Evolutionary conservation across 37 sponge, comb jelly and placozoan species (phyloP).

Genomic region (Chondrilla cf. caribensis): DNA sequence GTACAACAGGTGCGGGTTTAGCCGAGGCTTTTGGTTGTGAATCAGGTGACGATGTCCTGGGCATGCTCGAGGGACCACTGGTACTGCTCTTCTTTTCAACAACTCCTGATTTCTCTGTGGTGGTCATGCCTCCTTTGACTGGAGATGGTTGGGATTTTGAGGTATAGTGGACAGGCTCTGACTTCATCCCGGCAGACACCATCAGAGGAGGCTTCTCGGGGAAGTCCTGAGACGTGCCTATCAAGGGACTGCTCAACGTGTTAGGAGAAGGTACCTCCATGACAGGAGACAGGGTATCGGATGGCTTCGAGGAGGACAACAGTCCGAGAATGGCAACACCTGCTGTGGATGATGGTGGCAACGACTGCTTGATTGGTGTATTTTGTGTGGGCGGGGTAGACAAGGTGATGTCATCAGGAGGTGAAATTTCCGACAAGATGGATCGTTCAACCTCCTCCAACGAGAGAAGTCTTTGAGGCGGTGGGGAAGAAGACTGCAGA

Average conservation of each 20-base stretch:
- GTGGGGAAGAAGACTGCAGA: neutral
- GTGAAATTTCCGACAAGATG: too few species aligned
- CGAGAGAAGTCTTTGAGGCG: neutral
- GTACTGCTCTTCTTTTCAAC: too few species aligned
- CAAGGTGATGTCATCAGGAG: too few species aligned
- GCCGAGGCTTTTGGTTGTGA: too few species aligned
- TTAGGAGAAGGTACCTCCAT: neutral
- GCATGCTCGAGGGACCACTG: too few species aligned
- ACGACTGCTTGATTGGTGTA: too few species aligned
- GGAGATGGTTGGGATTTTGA: neutral
- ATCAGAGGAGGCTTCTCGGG: constrained; percentile 22
- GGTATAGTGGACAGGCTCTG: neutral
- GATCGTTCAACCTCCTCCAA: constrained; percentile 7
- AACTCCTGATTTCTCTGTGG: too few species aligned
- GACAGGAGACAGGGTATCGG: neutral
- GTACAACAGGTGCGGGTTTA: too few species aligned
- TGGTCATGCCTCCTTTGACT: too few species aligned
- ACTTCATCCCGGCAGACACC: constrained; percentile 23
- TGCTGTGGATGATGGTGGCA: neutral
- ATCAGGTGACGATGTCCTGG: too few species aligned
- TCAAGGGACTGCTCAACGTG: neutral
- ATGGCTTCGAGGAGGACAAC: too few species aligned
- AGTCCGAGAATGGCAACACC: neutral
- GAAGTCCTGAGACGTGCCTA: constrained; percentile 20
- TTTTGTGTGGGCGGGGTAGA: too few species aligned